These are phyloP conservation scores for Ommatoiulus sabulosus DNA, from an alignment of 2,888 invertebrate species.

Conservation along the genomic window DNA sequence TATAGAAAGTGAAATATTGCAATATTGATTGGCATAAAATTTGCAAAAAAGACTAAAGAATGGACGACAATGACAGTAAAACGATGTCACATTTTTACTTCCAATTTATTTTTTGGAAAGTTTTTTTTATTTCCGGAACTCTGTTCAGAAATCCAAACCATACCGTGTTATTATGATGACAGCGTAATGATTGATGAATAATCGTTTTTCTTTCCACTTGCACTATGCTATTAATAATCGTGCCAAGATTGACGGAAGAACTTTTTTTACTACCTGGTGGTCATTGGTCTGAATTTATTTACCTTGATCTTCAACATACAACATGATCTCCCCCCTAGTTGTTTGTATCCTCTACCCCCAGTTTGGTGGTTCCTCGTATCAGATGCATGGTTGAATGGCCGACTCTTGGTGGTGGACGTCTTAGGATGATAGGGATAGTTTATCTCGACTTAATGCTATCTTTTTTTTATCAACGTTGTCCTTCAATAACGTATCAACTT, in stretches of 20 bases:
- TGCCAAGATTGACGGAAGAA: not conserved
- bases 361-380: conserved; percentile 26
- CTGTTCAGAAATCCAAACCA: too few relatives aligned
- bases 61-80: too few relatives aligned
- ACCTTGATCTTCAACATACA: not conserved
- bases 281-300: conserved; percentile 27
- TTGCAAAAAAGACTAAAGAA: too few relatives aligned
- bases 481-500: not conserved
- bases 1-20: too few relatives aligned
- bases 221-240: not conserved
- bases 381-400: conserved; percentile 34
- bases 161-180: too few relatives aligned
- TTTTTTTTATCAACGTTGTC: not conserved
- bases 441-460: not conserved
- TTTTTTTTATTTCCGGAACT: too few relatives aligned
- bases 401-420: not conserved
- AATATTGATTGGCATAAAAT: too few relatives aligned
- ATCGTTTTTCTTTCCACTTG: not conserved
- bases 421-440: not conserved
- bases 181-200: not conserved
- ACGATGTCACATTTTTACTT: too few relatives aligned
- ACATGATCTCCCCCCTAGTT: not conserved
- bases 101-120: too few relatives aligned
- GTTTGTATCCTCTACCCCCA: conserved; percentile 2
- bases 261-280: not conserved